A percentile compares a stretch with the other conserved stretches of the same genome.
Evolutionary conservation across 2,888 invertebrate genomes (phyloP).

Genomic region (Hemicrepidius hirtus): DNA sequence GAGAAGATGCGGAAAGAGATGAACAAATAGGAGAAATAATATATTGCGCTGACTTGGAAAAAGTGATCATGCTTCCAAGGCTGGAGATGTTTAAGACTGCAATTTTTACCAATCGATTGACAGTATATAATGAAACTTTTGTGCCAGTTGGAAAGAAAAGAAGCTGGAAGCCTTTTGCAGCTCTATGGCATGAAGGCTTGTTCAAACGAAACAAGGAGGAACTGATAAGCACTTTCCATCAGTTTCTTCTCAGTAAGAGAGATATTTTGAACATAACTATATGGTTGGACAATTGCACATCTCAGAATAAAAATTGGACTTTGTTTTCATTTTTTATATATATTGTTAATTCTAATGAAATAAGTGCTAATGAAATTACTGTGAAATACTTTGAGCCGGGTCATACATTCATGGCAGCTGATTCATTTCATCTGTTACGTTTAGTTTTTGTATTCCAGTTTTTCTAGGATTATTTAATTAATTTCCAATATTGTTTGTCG

Average conservation of each 20-base stretch:
- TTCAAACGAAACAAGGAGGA: constrained; percentile 19
- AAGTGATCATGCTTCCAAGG: constrained; percentile 22
- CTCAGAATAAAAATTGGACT: constrained; percentile 59
- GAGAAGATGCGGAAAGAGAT: too few species aligned
- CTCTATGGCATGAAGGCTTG: constrained; percentile 29
- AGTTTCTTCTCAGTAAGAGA: constrained; percentile 9
- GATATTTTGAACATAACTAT: constrained; percentile 1
- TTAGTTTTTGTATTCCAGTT: too few species aligned
- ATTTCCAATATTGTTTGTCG: too few species aligned
- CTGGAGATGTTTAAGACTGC: constrained; percentile 24
- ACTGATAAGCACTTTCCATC: too few species aligned
- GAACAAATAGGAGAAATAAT: too few species aligned
- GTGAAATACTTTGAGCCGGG: constrained; percentile 56
- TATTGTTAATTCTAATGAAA: constrained; percentile 54
- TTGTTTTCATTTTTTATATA: constrained; percentile 54
- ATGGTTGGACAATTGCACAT: constrained; percentile 57
- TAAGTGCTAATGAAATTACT: constrained; percentile 49
- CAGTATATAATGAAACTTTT: constrained; percentile 22
- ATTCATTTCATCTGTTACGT: constrained; percentile 58
- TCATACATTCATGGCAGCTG: constrained; percentile 58
- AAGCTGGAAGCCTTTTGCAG: constrained; percentile 25
- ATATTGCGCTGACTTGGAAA: too few species aligned
- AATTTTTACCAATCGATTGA: constrained; percentile 13
- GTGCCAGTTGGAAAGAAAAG: constrained; percentile 19
- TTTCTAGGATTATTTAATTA: too few species aligned